Conservation (phyloP, 2,113 vertebrate species). For the Amblyornis subalaris region DNA sequence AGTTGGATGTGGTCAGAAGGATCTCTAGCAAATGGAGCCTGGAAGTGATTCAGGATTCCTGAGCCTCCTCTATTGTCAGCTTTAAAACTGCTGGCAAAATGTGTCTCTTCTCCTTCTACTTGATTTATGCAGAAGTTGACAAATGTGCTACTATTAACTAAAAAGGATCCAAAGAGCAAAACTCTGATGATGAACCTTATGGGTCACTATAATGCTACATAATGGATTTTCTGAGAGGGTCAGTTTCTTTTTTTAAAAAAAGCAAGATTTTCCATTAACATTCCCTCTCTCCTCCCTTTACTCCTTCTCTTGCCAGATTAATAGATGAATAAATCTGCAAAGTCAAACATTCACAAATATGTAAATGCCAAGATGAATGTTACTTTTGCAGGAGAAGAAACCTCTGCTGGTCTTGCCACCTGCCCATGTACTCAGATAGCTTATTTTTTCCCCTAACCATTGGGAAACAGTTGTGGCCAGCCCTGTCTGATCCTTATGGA, state of each 20-base stretch:
- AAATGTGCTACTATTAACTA: not conserved
- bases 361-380: not conserved
- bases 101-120: not conserved
- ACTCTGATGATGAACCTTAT: not conserved
- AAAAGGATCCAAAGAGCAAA: not conserved
- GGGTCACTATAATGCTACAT: not conserved
- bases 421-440: not conserved
- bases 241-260: not conserved
- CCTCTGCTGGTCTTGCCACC: not conserved
- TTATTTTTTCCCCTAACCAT: not conserved
- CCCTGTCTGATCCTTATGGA: not conserved
- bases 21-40: not conserved
- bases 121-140: constrained; percentile 12
- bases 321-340: constrained; percentile 28
- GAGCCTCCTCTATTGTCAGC: not conserved
- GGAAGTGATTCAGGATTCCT: not conserved
- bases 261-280: constrained; percentile 29
- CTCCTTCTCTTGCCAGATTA: not conserved
- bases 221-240: not conserved
- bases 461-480: not conserved
- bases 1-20: not conserved
- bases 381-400: not conserved
- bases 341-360: constrained; percentile 25
- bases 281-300: constrained; percentile 6
- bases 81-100: not conserved